Evolutionary conservation across 2,888 invertebrate species (phyloP), one percentile per base, ranked within the genome.

Genomic region (Nezara viridula): DNA sequence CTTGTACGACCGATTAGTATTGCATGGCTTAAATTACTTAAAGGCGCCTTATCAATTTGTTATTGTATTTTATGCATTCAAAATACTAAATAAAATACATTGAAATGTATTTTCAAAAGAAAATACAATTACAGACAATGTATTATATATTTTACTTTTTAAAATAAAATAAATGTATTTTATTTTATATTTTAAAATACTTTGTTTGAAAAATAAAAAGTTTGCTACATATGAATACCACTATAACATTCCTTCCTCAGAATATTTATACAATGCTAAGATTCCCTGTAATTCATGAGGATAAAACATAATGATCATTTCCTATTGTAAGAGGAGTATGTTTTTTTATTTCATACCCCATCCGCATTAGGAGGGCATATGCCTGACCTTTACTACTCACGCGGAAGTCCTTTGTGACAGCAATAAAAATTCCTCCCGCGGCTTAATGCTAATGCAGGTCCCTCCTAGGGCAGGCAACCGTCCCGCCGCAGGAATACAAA

Each of bases 321-420:
- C 2, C 14, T 27, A 14, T 27, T 9, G 27, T 60, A 6, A 14
- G 60, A 14, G 16, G n/a, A 10, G n/a, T 3, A 10, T 12, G 27
- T 27, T 60, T 60, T 60, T 16, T 60, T 16, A 60, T 60, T 60
- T 60, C 16, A 60, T 60, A 14, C 27, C 14, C 14, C 60, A 0
- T 27, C 60, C 60, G 27, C 60, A 60, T 60, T 60, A 60, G 60
- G 27, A 60, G 60, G 27, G 27, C 27, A 60, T 60, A 60, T 60
- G 27, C 60, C 27, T 27, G 27, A 60, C 60, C 60, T 60, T 60
- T 60, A 60, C 60, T 16, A 27, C 60, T 14, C 27, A 16, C 27
- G 60, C 60, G 60, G 60, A 60, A 60, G 60, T 60, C 60, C 60
- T 60, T 60, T 60, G 60, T 60, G 60, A 32, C 60, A 27, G 27